Evolutionary conservation across 1,140 invertebrate genomes (phyloP).

Genomic region (Frieseomelitta varia): DNA sequence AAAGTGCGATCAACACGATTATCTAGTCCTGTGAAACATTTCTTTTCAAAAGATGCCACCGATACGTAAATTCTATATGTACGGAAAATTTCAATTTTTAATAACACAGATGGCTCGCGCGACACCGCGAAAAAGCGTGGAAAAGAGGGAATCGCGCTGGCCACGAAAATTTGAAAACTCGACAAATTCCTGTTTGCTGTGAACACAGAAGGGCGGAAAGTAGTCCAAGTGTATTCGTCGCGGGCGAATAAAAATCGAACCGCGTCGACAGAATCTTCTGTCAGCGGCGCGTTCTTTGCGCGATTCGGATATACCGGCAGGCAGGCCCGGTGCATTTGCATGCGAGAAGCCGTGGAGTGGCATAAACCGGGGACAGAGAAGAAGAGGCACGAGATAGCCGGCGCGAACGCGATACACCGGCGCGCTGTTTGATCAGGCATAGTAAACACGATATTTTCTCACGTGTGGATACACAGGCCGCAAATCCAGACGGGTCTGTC

Average conservation of each 20-base stretch:
- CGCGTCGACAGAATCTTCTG: not conserved
- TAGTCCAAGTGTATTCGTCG: constrained; percentile 31
- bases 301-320: constrained; percentile 27
- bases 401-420: constrained; percentile 43
- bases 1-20: not conserved
- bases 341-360: not conserved
- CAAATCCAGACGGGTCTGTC: constrained; percentile 38
- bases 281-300: constrained; percentile 24
- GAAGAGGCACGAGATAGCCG: constrained; percentile 7
- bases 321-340: constrained; percentile 32
- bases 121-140: not conserved
- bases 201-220: constrained; percentile 17
- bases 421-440: constrained; percentile 72
- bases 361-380: constrained; percentile 5
- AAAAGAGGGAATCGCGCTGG: not conserved
- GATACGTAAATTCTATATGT: too few relatives aligned
- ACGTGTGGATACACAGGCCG: constrained; percentile 63
- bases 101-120: not conserved
- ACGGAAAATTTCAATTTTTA: not conserved
- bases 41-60: not conserved
- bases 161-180: not conserved
- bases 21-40: not conserved
- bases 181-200: constrained; percentile 16
- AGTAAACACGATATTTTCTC: constrained; percentile 76
- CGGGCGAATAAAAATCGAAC: constrained; percentile 34